Conservation (phyloP, 2,888 invertebrate species). For the Drosophila mimetica region DNA sequence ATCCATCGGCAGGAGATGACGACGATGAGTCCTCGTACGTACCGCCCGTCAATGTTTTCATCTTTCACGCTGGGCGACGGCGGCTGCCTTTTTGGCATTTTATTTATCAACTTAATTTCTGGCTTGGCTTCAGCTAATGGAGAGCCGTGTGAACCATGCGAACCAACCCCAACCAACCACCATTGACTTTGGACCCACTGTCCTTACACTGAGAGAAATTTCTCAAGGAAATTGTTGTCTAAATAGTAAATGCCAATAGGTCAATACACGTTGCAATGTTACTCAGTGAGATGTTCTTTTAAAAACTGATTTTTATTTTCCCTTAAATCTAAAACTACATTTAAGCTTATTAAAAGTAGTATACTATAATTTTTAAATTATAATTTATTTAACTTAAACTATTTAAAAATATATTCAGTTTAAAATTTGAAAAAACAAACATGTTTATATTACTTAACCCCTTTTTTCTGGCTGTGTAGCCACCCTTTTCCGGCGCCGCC, state of each 20-base stretch:
- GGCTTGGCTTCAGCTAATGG: conserved; percentile 72
- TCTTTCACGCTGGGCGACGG: conserved; percentile 61
- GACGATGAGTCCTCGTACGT: conserved; percentile 1
- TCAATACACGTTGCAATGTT: no score
- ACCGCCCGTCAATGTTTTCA: conserved; percentile 51
- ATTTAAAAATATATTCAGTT: no score
- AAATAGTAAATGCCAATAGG: no score
- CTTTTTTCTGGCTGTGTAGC: conserved; percentile 15
- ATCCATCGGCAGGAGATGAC: conserved; percentile 15
- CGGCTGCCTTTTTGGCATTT: conserved; percentile 61
- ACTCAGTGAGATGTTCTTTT: no score
- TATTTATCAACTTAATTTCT: conserved; percentile 76
- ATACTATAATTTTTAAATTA: no score
- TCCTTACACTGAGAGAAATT: conserved; percentile 5
- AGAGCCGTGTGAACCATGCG: conserved; percentile 23
- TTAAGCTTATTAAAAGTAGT: no score
- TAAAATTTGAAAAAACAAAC: no score
- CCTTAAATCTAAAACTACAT: no score
- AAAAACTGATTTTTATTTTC: no score
- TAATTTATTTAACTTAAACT: no score
- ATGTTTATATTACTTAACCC: no score
- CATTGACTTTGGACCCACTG: conserved; percentile 1
- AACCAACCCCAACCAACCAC: conserved; percentile 11
- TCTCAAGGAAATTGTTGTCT: neutral
- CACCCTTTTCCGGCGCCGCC: conserved; percentile 11